Base-by-base conservation (phyloP, 2,797 vertebrate genomes). In the Sebastiscus albofasciatus region DNA sequence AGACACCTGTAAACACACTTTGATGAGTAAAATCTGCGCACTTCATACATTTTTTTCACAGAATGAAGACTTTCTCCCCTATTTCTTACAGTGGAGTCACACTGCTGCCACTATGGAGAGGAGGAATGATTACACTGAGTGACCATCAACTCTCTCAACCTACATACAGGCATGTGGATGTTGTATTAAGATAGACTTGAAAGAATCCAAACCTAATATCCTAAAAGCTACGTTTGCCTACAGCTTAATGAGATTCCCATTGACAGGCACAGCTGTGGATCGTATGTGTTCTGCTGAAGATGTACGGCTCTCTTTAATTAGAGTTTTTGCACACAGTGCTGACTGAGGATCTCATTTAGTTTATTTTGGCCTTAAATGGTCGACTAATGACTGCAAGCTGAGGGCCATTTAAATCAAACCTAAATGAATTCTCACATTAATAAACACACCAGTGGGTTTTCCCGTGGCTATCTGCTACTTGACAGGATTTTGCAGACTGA, bases 381-480 rank as follows among this genome's bases (percentile, higher is more conserved):
- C 58, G 1, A 64, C 61, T 80, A 89, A 86, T 80, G 81, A 87
- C 31, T 80, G 67, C 77, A 86, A 65, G 76, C 74, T 67, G 5
- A 33, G 71, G 79, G 36, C 66, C 64, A 13, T 80, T 89, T 56
- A 70, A 81, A 72, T 75, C 55, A 65, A 80, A 49, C 66, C 24
- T 56, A 62, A 77, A 82, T 76, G 0, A 67, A 75, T 69, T 72
- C 20, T 85, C 75, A 67, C 66, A 65, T 81, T 88, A 67, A 69
- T 16, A 85, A 70, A 83, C 26, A 75, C 20, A 71, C 65, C 42
- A 11, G 13, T 10, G 76, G 60, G 69, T 56, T 72, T 58, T 39
- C 22, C 60, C 5, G 3, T 24, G 52, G 11, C 7, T 36, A 29
- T n/a, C 34, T 52, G 55, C 12, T 29, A 2, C 12, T 42, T 39